These are phyloP conservation scores for Tineola bisselliella DNA, from an alignment of 2,888 invertebrate species.

Conservation along the genomic window DNA sequence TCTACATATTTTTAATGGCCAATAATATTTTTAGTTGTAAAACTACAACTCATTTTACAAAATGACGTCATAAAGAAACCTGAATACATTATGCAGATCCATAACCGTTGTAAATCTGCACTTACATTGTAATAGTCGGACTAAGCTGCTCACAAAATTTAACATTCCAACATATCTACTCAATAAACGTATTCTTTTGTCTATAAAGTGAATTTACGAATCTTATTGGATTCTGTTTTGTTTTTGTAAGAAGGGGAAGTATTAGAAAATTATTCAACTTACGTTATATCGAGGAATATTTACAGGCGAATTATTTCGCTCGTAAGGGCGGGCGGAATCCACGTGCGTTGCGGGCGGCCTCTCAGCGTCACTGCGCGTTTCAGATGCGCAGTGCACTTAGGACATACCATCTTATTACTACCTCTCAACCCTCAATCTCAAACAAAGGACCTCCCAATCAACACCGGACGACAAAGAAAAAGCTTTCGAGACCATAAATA, in stretches of 20 bases:
- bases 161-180: not conserved
- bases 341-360: slow-evolving; percentile 15
- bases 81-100: slow-evolving; percentile 34
- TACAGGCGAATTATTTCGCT: not conserved
- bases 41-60: slow-evolving; percentile 46
- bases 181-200: too few species aligned
- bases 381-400: slow-evolving; percentile 48
- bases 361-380: slow-evolving; percentile 48
- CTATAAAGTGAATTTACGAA: not conserved
- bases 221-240: not conserved
- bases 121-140: not conserved
- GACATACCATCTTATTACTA: slow-evolving; percentile 46
- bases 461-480: slow-evolving; percentile 1
- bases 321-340: slow-evolving; percentile 2
- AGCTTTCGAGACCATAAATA: not conserved
- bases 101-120: not conserved
- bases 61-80: slow-evolving; percentile 33
- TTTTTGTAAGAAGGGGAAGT: not conserved
- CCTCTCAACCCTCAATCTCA: slow-evolving; percentile 28
- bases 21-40: slow-evolving; percentile 32
- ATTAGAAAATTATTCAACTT: not conserved
- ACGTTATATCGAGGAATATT: not conserved
- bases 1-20: not conserved
- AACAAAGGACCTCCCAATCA: slow-evolving; percentile 56
- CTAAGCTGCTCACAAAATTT: not conserved